Conservation (phyloP, 2,888 invertebrate genomes). For the Eupeodes latifasciatus region DNA sequence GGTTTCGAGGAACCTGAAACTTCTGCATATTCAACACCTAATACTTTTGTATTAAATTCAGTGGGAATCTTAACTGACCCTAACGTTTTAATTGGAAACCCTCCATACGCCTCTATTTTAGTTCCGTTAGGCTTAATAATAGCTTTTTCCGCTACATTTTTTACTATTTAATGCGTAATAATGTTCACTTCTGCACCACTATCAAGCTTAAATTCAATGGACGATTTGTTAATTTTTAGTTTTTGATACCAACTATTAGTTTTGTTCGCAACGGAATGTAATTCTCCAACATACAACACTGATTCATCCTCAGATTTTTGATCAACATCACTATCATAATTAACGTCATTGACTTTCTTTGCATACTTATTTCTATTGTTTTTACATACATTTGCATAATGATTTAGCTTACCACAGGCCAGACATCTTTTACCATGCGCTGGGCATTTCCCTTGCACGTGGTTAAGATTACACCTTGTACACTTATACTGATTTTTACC, state of each 20-base stretch:
- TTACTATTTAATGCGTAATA: slow-evolving; percentile 26
- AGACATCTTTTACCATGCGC: slow-evolving; percentile 45
- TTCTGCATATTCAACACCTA: not conserved
- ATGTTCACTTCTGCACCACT: slow-evolving; percentile 22
- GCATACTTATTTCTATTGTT: slow-evolving; percentile 12
- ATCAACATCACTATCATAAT: slow-evolving; percentile 22
- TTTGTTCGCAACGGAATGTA: slow-evolving; percentile 26
- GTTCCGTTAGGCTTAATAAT: slow-evolving; percentile 9
- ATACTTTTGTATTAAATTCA: not conserved
- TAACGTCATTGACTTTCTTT: slow-evolving; percentile 37
- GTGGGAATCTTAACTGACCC: not conserved
- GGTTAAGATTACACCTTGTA: not conserved
- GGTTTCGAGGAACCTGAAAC: not conserved
- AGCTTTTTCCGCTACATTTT: slow-evolving; percentile 9
- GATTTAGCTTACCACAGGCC: slow-evolving; percentile 21
- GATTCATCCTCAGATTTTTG: slow-evolving; percentile 36
- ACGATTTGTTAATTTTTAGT: slow-evolving; percentile 38
- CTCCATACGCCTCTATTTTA: slow-evolving; percentile 44
- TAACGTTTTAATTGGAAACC: slow-evolving; percentile 36
- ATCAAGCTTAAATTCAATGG: slow-evolving; percentile 20
- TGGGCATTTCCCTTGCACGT: slow-evolving; percentile 34
- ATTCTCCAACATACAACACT: slow-evolving; percentile 41
- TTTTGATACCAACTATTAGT: slow-evolving; percentile 30
- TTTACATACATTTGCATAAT: slow-evolving; percentile 22
- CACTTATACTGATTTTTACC: not conserved